Conservation (phyloP, 2,797 vertebrate genomes). For the Lutjanus argentimaculatus region DNA sequence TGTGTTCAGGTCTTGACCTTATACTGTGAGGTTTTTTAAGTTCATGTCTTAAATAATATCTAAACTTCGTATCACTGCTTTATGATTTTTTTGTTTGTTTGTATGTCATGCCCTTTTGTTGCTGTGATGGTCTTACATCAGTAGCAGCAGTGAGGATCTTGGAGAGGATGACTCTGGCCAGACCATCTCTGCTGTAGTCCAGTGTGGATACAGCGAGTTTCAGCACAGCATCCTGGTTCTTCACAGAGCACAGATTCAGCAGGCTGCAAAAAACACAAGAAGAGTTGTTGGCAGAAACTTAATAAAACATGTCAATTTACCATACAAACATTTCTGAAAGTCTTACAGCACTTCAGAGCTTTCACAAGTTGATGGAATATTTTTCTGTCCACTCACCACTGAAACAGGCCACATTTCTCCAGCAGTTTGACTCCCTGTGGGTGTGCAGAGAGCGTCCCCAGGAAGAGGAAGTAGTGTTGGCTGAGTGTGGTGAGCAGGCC, state of each 20-base stretch:
- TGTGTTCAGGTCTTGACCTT: too few relatives aligned
- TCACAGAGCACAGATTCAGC: constrained; percentile 96
- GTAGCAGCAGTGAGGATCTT: constrained; percentile 98
- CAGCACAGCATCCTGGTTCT: constrained; percentile 98
- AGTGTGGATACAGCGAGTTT: constrained; percentile 97
- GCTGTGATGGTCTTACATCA: constrained; percentile 88
- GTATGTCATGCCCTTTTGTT: not conserved
- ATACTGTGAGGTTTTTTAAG: too few relatives aligned
- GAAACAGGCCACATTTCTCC: constrained; percentile 99
- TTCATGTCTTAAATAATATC: too few relatives aligned
- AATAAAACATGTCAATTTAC: not conserved
- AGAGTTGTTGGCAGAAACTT: not conserved
- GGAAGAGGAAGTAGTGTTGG: constrained; percentile 98
- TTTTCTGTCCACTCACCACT: constrained; percentile 89
- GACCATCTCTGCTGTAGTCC: constrained; percentile 97
- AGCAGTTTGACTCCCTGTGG: constrained; percentile 97
- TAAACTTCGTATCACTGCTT: not conserved
- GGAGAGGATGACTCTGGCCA: constrained; percentile 97
- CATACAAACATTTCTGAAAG: not conserved
- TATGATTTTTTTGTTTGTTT: not conserved
- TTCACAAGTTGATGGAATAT: too few relatives aligned
- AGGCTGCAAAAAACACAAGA: constrained; percentile 85
- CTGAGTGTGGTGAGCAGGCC: constrained; percentile 96
- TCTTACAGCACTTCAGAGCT: not conserved
- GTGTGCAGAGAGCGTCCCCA: constrained; percentile 96